phyloP scores from a whole-genome alignment of 1,140 invertebrate genomes.

The Oncopeltus fasciatus region DNA sequence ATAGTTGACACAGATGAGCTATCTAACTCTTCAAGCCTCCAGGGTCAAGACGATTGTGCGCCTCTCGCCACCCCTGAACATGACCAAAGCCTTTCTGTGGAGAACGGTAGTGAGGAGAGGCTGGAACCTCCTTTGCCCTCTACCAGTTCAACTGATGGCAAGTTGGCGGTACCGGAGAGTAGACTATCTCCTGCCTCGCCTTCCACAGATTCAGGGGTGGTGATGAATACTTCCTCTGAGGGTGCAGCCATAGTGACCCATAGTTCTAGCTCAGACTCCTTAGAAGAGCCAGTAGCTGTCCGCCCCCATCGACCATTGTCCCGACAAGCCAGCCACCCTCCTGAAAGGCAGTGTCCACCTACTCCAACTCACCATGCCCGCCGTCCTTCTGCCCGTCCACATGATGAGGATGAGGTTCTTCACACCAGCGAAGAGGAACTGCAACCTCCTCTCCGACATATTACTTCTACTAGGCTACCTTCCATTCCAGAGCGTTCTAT shows the following conservation, averaged over 20 bases:
- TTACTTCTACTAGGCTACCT: slow-evolving; percentile 58
- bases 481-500: slow-evolving; percentile 61
- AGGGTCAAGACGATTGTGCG: slow-evolving; percentile 27
- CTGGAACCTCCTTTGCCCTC: not conserved
- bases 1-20: slow-evolving; percentile 60
- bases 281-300: slow-evolving; percentile 28
- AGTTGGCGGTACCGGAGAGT: not conserved
- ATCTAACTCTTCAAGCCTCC: slow-evolving; percentile 19
- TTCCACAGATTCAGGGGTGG: slow-evolving; percentile 12
- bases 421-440: not conserved
- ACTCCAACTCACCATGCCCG: slow-evolving; percentile 69
- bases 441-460: slow-evolving; percentile 37
- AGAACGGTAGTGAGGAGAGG: not conserved
- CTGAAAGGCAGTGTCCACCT: slow-evolving; percentile 46
- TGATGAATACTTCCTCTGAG: not conserved
- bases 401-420: not conserved
- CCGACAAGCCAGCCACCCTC: slow-evolving; percentile 30
- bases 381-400: slow-evolving; percentile 24
- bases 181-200: not conserved
- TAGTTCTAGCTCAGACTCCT: slow-evolving; percentile 16
- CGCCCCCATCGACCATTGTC: slow-evolving; percentile 42
- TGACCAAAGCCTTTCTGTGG: slow-evolving; percentile 28
- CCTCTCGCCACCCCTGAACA: slow-evolving; percentile 45
- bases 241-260: slow-evolving; percentile 2
- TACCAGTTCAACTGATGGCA: not conserved